Evolutionary conservation across 2,113 vertebrate genomes (phyloP).

Genomic region (Sorex fumeus): DNA sequence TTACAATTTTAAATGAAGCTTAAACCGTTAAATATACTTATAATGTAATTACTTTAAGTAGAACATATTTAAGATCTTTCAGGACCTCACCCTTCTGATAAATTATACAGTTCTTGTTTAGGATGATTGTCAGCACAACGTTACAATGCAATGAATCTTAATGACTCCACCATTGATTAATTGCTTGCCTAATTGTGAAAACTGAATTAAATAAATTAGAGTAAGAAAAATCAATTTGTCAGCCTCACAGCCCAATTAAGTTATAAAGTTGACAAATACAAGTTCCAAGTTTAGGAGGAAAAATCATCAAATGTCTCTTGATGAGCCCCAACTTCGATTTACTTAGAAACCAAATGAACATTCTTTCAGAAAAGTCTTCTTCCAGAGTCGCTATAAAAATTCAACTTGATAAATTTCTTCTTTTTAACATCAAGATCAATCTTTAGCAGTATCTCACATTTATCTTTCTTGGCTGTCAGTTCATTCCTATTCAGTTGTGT

Average conservation of each 20-base stretch:
- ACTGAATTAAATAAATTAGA: slow-evolving; percentile 86
- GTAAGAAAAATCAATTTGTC: slow-evolving; percentile 85
- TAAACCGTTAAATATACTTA: background rate
- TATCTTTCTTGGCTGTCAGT: background rate
- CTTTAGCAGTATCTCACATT: slow-evolving; percentile 15
- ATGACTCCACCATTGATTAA: slow-evolving; percentile 85
- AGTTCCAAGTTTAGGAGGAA: slow-evolving; percentile 71
- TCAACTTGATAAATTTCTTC: slow-evolving; percentile 42
- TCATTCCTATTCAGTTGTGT: background rate
- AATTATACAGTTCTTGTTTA: slow-evolving; percentile 76
- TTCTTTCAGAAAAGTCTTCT: slow-evolving; percentile 59
- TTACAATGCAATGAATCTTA: slow-evolving; percentile 85
- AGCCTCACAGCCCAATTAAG: slow-evolving; percentile 81
- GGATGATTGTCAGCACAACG: slow-evolving; percentile 79
- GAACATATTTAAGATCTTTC: slow-evolving; percentile 28
- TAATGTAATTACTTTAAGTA: slow-evolving; percentile 23
- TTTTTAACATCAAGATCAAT: slow-evolving; percentile 58
- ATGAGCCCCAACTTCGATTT: slow-evolving; percentile 72
- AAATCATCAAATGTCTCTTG: slow-evolving; percentile 64
- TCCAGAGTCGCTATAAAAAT: slow-evolving; percentile 51
- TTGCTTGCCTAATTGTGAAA: slow-evolving; percentile 86
- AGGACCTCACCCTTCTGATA: slow-evolving; percentile 58
- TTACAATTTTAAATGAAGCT: slow-evolving; percentile 11
- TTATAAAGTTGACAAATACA: slow-evolving; percentile 85
- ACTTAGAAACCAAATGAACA: slow-evolving; percentile 72